Evolutionary conservation across 2,888 invertebrate species (phyloP), one percentile per base, ranked within the genome.

Genomic region (Carpatolechia fugitivella): DNA sequence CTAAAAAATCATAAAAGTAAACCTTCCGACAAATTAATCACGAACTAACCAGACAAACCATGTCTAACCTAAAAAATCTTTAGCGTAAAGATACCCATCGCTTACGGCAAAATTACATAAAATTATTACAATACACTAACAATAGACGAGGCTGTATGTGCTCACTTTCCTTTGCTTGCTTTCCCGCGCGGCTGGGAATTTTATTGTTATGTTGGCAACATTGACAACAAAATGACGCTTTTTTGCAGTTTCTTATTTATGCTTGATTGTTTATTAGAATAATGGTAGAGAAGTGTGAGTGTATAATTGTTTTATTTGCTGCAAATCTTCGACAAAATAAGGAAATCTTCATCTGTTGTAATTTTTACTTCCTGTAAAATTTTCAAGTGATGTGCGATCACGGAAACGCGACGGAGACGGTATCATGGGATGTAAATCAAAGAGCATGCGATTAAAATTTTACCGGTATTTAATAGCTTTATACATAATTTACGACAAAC

Each of bases 101-200:
- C 44, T 44, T 44, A 44, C 44, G 44, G 44, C 44, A 44, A 24
- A 44, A 44, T 44, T 44, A 44, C 44, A 44, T 44, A 44, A 44
- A 44, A 44, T 24, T 44, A 44, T 44, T 44, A 44, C 44, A 44
- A 44, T 44, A 44, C 44, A 44, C 29, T 44, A 2, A 44, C 44
- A 44, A 44, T 44, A 20, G 44, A 20, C 7, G 20, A 8, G 44
- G 44, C 44, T 29, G 44, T 20, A 24, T 44, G 24, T 16, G 29
- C 44, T 44, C 44, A 44, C 44, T 44, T 44, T 44, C 44, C 44
- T 44, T 29, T 44, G 44, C 44, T 13, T 20, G 24, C 4, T 3
- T 44, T 44, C 44, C 44, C 44, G 44, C 44, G 44, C 44, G n/a
- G 44, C 29, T 44, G 44, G 44, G 44, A 44, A 44, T 11, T 44